Evolutionary conservation across 2,113 vertebrate genomes (phyloP).

Genomic region (Silurus meridionalis): DNA sequence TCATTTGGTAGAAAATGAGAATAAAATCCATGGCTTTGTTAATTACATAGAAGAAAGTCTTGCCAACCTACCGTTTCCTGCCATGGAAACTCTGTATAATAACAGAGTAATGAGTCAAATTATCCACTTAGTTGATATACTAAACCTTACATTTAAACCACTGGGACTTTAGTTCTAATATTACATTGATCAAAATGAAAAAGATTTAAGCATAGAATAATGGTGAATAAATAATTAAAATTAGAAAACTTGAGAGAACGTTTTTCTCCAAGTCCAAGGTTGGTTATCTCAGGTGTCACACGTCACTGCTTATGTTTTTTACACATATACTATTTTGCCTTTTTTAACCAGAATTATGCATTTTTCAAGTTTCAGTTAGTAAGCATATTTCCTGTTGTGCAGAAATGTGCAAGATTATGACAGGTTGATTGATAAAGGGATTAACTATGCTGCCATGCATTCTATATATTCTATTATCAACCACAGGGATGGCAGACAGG

Average conservation of each 20-base stretch:
- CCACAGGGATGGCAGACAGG: not conserved
- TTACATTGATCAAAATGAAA: not conserved
- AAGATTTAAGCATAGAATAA: no score
- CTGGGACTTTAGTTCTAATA: not conserved
- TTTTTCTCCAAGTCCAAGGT: not conserved
- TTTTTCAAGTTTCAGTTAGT: not conserved
- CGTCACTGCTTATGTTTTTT: not conserved
- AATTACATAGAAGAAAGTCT: not conserved
- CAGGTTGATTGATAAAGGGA: slow-evolving; percentile 41
- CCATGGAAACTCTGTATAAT: no score
- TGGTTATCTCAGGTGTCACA: not conserved
- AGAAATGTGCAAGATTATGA: slow-evolving; percentile 26
- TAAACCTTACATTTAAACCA: not conserved
- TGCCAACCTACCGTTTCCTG: no score
- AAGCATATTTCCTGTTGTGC: not conserved
- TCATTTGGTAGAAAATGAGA: no score
- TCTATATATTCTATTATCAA: slow-evolving; percentile 37
- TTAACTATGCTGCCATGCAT: slow-evolving; percentile 9
- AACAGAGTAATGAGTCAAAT: no score
- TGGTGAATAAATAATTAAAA: no score
- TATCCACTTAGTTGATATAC: no score
- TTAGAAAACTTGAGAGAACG: no score
- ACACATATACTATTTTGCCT: not conserved
- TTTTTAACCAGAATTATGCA: not conserved
- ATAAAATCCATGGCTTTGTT: not conserved